These are phyloP conservation scores for Euglossa dilemma DNA, from an alignment of 1,140 invertebrate species.

Conservation along the genomic window DNA sequence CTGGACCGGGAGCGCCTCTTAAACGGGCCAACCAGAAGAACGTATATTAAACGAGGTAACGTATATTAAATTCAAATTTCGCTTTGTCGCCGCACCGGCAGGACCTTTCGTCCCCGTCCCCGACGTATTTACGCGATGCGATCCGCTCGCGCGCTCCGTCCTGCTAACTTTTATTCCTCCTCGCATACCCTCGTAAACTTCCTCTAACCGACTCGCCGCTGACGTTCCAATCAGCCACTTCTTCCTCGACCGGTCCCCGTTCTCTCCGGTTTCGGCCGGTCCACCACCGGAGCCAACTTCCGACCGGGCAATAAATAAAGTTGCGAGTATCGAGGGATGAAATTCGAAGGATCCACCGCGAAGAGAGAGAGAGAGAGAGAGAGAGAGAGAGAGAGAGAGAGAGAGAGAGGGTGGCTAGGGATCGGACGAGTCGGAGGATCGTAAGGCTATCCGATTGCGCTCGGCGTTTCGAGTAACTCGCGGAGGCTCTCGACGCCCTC, in stretches of 20 bases:
- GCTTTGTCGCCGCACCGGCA: background rate
- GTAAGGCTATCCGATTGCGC: too few species aligned
- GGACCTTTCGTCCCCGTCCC: background rate
- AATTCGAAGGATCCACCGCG: background rate
- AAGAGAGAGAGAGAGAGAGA: too few species aligned
- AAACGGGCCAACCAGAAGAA: background rate
- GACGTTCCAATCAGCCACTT: background rate
- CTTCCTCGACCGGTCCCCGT: background rate
- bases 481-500: background rate
- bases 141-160: too few species aligned
- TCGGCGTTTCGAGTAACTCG: background rate
- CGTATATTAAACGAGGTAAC: constrained; percentile 2
- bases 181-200: background rate
- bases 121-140: background rate
- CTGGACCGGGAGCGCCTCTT: background rate
- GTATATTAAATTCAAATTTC: background rate
- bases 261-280: background rate
- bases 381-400: too few species aligned
- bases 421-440: background rate
- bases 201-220: background rate
- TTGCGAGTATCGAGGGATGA: background rate
- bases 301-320: background rate
- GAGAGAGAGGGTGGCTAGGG: too few species aligned
- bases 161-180: background rate
- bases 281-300: background rate